A percentile compares a stretch with the other conserved stretches of the same genome.
Conservation (phyloP, 2,888 invertebrate species). For the Bugula neritina region DNA sequence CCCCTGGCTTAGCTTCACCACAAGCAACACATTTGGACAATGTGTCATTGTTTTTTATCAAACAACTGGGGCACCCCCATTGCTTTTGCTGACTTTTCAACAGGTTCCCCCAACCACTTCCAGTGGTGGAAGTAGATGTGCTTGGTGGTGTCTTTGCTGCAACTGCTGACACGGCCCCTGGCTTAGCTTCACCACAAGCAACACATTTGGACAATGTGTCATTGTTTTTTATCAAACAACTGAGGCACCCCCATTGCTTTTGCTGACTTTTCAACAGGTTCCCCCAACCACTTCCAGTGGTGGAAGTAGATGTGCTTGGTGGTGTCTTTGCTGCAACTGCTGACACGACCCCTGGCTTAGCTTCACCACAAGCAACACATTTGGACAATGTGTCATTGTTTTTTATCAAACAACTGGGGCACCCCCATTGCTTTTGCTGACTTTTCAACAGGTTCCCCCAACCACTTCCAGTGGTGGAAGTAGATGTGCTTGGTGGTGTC, state of each 20-base stretch:
- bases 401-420: not conserved
- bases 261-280: not conserved
- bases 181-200: not conserved
- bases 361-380: not conserved
- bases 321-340: too few species aligned
- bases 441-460: not conserved
- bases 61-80: not conserved
- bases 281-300: not conserved
- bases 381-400: not conserved
- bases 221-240: not conserved
- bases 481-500: not conserved
- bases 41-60: not conserved
- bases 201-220: not conserved
- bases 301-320: too few species aligned
- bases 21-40: not conserved
- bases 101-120: not conserved
- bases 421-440: not conserved
- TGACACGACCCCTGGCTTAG: not conserved
- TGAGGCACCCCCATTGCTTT: not conserved
- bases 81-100: not conserved
- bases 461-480: not conserved
- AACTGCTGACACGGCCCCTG: too few species aligned
- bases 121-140: too few species aligned
- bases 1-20: not conserved
- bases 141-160: too few species aligned